Evolutionary conservation across 2,888 invertebrate genomes (phyloP).

Genomic region (Polia nebulosa): DNA sequence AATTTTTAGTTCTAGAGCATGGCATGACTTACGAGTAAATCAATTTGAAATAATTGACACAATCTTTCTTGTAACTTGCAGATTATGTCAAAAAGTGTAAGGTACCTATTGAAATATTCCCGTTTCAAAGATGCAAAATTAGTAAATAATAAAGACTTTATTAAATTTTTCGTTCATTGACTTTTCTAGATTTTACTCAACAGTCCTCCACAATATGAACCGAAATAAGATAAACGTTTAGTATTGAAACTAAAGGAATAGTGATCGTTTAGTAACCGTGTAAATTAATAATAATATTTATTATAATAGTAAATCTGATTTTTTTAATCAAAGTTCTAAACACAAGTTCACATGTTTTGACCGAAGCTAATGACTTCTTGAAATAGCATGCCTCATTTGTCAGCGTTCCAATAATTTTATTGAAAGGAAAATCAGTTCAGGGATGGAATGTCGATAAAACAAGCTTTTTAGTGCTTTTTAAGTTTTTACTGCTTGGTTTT

Average conservation of each 20-base stretch:
- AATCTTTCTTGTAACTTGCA: too few relatives aligned
- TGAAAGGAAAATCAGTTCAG: constrained; percentile 31
- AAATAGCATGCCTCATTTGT: constrained; percentile 44
- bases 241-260: neutral
- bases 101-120: too few relatives aligned
- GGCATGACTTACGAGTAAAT: too few relatives aligned
- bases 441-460: constrained; percentile 11
- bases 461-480: neutral
- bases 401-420: constrained; percentile 40
- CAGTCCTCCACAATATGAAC: neutral
- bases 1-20: too few relatives aligned
- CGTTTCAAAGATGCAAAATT: too few relatives aligned
- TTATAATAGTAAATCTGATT: neutral
- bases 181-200: neutral
- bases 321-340: neutral
- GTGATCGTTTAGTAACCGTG: neutral
- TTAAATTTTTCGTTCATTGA: too few relatives aligned
- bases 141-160: too few relatives aligned
- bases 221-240: neutral
- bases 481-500: neutral
- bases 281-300: neutral
- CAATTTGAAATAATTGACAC: too few relatives aligned
- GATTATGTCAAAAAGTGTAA: too few relatives aligned
- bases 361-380: constrained; percentile 21
- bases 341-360: neutral